phyloP scores from a whole-genome alignment of 2,113 vertebrate species.

The Ceyx cyanopectus region DNA sequence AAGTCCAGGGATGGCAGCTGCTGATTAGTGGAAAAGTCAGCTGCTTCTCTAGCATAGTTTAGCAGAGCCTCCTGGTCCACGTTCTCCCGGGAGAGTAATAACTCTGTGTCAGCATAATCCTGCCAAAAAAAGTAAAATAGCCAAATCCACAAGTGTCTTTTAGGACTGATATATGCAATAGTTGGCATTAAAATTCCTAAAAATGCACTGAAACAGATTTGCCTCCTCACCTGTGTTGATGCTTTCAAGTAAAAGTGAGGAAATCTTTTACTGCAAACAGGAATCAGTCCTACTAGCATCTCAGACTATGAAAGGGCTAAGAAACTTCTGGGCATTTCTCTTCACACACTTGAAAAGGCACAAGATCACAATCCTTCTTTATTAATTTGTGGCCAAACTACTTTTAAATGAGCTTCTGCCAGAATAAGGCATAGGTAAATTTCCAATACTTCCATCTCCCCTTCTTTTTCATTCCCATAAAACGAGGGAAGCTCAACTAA shows the following conservation, averaged over 20 bases:
- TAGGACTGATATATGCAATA: not conserved
- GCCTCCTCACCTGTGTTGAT: not conserved
- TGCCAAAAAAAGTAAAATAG: constrained; percentile 35
- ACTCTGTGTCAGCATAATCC: constrained; percentile 95
- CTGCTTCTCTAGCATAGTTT: constrained; percentile 92
- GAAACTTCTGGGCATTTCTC: not conserved
- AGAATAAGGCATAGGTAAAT: not conserved
- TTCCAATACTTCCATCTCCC: not conserved
- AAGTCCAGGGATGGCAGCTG: constrained; percentile 94
- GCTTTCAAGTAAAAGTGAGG: not conserved
- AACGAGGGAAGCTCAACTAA: not conserved
- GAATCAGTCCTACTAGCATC: not conserved
- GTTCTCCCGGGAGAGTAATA: constrained; percentile 92
- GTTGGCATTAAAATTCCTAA: not conserved
- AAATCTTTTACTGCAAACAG: not conserved
- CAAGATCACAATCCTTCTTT: not conserved
- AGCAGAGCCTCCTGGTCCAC: constrained; percentile 95
- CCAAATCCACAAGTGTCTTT: not conserved
- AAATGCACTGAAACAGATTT: not conserved
- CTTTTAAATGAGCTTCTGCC: not conserved
- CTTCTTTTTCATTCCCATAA: not conserved
- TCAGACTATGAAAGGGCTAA: not conserved
- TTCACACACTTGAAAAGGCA: not conserved
- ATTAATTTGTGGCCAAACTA: not conserved
- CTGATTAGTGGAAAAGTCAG: constrained; percentile 96